Evolutionary conservation across 2,888 invertebrate genomes (phyloP), one percentile per base, ranked within the genome.

Genomic region (Brachyptera risi): DNA sequence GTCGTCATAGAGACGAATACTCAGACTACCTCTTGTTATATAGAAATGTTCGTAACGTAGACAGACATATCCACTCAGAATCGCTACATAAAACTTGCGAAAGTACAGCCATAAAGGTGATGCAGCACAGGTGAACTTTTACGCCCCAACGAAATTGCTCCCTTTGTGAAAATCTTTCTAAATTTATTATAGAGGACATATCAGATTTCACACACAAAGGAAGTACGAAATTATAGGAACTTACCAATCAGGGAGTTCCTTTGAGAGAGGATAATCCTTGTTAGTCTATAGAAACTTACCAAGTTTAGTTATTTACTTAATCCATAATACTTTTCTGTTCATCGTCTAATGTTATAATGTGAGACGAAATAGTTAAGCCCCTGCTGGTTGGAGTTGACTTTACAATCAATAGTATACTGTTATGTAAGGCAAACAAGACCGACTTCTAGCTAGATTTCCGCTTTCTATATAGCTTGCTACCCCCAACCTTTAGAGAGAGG

Each of bases 401-500:
- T 42, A 42, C 42, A 42, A 42, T 42, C 42, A 42, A 42, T 42
- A 42, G n/a, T n/a, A n/a, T n/a, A n/a, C n/a, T n/a, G n/a, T n/a
- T n/a, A n/a, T n/a, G n/a, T 42, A n/a, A 17, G 17, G 42, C 42
- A 42, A 42, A 42, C 42, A 42, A 42, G 42, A 21, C 13, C 42
- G 42, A 17, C 42, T 17, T 9, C 19, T 2, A 42, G 42, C 42
- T 42, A 5, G 42, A 11, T 47, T 47, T 47, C 47, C 47, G 47
- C 24, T 47, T 21, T 47, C n/a, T 47, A 47, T 24, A n/a, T n/a
- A n/a, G n/a, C n/a, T n/a, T n/a, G n/a, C n/a, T n/a, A n/a, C n/a
- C n/a, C n/a, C n/a, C 31, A 47, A 47, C 47, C 47, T 47, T 47
- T 47, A 31, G 47, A 47, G n/a, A n/a, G 47, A 47, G 47, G 47